These are phyloP conservation scores for Condylostylus longicornis DNA, from an alignment of 1,140 invertebrate species.

Conservation along the genomic window DNA sequence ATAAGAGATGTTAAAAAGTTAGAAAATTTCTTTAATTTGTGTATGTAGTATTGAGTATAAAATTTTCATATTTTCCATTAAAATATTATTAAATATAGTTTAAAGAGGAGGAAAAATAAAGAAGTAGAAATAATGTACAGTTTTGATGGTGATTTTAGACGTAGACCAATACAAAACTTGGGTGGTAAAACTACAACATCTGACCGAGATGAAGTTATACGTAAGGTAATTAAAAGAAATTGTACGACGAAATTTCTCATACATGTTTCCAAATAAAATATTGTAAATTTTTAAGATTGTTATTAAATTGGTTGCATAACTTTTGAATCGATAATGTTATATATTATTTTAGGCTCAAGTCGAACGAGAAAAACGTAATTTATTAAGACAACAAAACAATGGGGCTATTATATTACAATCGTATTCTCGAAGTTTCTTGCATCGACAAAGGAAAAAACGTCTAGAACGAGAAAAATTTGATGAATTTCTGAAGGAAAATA, in stretches of 20 bases:
- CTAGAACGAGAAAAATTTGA: conserved; percentile 54
- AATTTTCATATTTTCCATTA: no score
- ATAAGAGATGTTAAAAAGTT: no score
- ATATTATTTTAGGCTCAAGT: conserved; percentile 66
- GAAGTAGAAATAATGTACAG: conserved; percentile 49
- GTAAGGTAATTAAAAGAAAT: no score
- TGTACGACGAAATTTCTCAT: no score
- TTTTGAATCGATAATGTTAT: no score
- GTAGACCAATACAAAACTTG: conserved; percentile 77
- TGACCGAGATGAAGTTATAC: conserved; percentile 59
- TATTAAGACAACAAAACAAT: conserved; percentile 42
- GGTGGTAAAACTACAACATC: conserved; percentile 59
- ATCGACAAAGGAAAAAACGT: conserved; percentile 48
- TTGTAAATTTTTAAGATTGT: no score
- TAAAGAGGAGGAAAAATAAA: no score
- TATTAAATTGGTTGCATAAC: no score
- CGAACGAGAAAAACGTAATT: conserved; percentile 74
- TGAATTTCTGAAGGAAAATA: conserved; percentile 34
- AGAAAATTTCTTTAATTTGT: no score
- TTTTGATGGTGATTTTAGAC: conserved; percentile 83
- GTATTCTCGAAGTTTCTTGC: conserved; percentile 57
- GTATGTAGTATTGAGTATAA: no score
- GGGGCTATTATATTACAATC: conserved; percentile 49
- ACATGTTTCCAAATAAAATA: no score
- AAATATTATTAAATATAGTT: no score